Evolutionary conservation across 1,140 invertebrate species (phyloP), one percentile per base, ranked within the genome.

Genomic region (Formica exsecta): DNA sequence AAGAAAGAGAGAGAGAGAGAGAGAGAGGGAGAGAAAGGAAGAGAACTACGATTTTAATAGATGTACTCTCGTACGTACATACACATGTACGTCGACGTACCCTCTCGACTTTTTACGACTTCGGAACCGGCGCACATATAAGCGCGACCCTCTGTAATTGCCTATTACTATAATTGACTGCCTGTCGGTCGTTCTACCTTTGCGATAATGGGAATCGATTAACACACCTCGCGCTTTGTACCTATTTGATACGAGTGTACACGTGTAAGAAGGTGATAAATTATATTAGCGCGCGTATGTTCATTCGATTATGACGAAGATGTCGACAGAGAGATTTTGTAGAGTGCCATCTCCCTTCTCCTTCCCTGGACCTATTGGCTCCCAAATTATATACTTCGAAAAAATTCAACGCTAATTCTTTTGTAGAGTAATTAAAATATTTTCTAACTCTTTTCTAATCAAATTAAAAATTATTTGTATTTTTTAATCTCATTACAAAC

Each of bases 201-300:
- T 36, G 57, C 61, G 70, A 85, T 87, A 74, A 87, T 87, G 86
- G 81, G 73, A 85, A 84, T 87, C 79, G 81, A 87, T 66, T 87
- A 85, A 66, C 66, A 19, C 44, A 29, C 70, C 8, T 68, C 32
- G 79, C 70, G 54, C 51, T 59, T 73, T 48, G 36, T 80, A 68
- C 22, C 76, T 64, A 84, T 84, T 86, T 65, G 80, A 86, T 62
- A 80, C 22, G 75, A 73, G 0, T 57, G 32, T 54, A 48, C 65
- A 61, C 79, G 68, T 61, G 79, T 73, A 81, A 81, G 79, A 83
- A 83, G 29, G 22, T 70, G 79, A 74, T 48, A 83, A 61, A 62
- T 83, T 74, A 48, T 25, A 83, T 83, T 81, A 83, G 22, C 19
- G 5, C 19, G 9, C 19, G 36, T 29, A 19, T 51, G 16, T 71